phyloP scores from a whole-genome alignment of 1,140 invertebrate genomes.

The Ceratoteleas bidentatus region DNA sequence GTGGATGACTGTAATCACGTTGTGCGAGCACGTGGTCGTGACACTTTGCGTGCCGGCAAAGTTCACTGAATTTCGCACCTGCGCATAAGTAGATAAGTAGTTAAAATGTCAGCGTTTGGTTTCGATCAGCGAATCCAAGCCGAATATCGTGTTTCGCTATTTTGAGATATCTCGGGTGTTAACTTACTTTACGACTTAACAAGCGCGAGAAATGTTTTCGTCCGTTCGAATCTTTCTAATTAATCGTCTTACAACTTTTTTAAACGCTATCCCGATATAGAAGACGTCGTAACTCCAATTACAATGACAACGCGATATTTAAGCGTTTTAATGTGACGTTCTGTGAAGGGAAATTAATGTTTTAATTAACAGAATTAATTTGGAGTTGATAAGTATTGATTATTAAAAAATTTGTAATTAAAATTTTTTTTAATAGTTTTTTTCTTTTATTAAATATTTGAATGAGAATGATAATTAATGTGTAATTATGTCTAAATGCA shows the following conservation, averaged over 20 bases:
- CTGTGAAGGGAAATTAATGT: too few relatives aligned
- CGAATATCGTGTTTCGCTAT: conserved; percentile 30
- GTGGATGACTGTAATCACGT: conserved; percentile 17
- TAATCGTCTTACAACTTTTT: conserved; percentile 4
- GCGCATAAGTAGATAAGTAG: conserved; percentile 55
- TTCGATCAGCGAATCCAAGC: conserved; percentile 39
- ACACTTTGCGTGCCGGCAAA: conserved; percentile 62
- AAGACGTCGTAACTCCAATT: too few relatives aligned
- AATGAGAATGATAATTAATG: too few relatives aligned
- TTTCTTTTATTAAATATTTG: too few relatives aligned
- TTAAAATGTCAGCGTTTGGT: conserved; percentile 55
- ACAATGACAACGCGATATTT: too few relatives aligned
- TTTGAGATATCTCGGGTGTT: conserved; percentile 5
- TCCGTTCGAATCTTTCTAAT: background rate
- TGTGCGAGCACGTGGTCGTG: conserved; percentile 52
- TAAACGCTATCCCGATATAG: too few relatives aligned
- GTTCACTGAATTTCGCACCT: conserved; percentile 55
- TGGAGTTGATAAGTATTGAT: too few relatives aligned
- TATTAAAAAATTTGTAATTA: too few relatives aligned
- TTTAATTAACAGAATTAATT: too few relatives aligned
- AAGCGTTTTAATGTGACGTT: too few relatives aligned
- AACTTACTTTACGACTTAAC: conserved; percentile 7
- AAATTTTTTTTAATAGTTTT: too few relatives aligned
- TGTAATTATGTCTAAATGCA: too few relatives aligned
- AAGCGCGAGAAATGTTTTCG: conserved; percentile 14